These are phyloP conservation scores for Drosophila ercepeae DNA, from an alignment of 1,140 invertebrate species.

Conservation along the genomic window DNA sequence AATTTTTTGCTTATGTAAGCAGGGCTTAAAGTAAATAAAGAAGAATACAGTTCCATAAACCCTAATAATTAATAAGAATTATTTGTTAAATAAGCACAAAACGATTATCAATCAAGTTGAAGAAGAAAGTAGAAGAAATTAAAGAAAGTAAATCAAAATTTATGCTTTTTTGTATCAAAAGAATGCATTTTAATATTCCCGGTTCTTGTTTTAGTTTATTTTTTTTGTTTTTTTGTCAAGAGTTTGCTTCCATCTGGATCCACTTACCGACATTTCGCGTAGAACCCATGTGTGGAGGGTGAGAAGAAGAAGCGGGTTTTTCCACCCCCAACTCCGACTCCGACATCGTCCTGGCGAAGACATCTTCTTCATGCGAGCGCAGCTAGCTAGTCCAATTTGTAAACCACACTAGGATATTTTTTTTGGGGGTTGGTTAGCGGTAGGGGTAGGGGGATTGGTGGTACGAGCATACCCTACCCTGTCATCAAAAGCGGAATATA, in stretches of 20 bases:
- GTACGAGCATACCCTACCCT: constrained; percentile 41
- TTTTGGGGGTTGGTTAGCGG: constrained; percentile 30
- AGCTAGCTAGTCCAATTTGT: constrained; percentile 48
- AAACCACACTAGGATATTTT: constrained; percentile 44
- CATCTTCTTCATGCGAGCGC: constrained; percentile 30
- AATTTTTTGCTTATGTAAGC: background rate
- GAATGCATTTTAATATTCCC: no score
- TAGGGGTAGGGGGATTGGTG: constrained; percentile 26
- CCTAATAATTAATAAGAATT: background rate
- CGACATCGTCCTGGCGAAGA: no score
- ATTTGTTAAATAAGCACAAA: background rate
- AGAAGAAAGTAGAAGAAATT: no score
- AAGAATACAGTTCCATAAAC: background rate
- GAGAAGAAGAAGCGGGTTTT: constrained; percentile 26
- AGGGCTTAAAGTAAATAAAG: background rate
- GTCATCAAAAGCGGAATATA: constrained; percentile 74
- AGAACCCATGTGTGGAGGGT: constrained; percentile 18
- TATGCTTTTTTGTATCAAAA: no score
- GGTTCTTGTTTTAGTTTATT: background rate
- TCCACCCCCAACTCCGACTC: constrained; percentile 35
- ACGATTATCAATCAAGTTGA: no score
- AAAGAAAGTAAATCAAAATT: background rate
- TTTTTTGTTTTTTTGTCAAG: background rate
- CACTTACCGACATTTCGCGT: constrained; percentile 31
- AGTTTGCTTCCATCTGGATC: constrained; percentile 36